Percentiles rank a stretch among this genome's conserved stretches.
phyloP scores from a whole-genome alignment of 2,113 vertebrate species.

The Nothoprocta perdicaria region DNA sequence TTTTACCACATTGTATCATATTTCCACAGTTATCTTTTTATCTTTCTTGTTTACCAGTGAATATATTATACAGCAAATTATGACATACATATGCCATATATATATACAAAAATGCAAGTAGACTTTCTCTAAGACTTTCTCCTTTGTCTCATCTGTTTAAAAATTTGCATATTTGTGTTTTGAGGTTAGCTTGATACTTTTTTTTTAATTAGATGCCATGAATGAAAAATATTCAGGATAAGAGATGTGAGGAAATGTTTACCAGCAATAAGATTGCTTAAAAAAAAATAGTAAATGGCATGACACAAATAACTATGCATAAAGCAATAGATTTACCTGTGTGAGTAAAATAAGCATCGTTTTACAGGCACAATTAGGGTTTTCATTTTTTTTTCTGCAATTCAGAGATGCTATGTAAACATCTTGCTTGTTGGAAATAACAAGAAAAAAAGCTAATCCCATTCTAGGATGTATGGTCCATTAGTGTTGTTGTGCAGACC shows the following conservation, averaged over 20 bases:
- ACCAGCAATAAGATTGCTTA: neutral
- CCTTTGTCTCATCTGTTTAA: neutral
- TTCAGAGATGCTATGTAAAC: neutral
- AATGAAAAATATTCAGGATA: neutral
- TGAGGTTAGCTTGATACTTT: neutral
- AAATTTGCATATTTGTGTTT: neutral
- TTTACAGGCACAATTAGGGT: neutral
- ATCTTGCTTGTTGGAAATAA: neutral
- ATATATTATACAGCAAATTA: neutral
- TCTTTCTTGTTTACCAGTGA: neutral
- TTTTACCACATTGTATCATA: neutral
- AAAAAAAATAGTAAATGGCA: neutral
- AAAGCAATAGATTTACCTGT: neutral
- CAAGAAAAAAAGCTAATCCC: neutral
- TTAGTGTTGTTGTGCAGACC: neutral
- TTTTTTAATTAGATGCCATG: neutral
- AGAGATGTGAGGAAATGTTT: neutral
- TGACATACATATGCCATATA: too few species aligned
- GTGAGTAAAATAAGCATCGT: neutral
- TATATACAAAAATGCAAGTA: neutral
- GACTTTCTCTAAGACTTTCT: neutral
- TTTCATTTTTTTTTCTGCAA: neutral
- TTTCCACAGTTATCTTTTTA: constrained; percentile 16
- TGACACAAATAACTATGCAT: neutral
- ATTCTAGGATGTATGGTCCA: neutral